Evolutionary conservation across 2,888 invertebrate species (phyloP).

Genomic region (Pammene fasciana): DNA sequence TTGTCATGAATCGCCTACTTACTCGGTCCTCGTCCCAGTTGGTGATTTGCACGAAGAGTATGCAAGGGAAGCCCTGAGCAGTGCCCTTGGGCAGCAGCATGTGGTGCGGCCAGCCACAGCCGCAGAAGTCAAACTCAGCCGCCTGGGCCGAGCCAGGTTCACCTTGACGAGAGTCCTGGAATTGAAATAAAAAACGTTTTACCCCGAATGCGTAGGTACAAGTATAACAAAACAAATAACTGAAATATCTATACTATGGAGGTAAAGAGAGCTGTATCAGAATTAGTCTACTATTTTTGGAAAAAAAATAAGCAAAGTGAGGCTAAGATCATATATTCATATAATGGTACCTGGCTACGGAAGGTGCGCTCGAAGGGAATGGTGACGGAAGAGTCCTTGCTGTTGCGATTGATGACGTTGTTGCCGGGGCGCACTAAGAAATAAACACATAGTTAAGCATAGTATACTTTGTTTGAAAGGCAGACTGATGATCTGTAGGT

Average conservation of each 20-base stretch:
- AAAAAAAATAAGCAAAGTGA: too few species aligned
- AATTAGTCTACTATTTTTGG: too few species aligned
- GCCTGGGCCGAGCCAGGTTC: conserved; percentile 76
- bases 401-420: conserved; percentile 86
- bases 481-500: background rate
- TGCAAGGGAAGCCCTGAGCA: conserved; percentile 85
- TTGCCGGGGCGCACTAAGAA: conserved; percentile 85
- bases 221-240: too few species aligned
- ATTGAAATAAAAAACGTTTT: background rate
- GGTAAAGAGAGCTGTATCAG: too few species aligned
- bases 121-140: conserved; percentile 90
- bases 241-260: too few species aligned
- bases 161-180: conserved; percentile 78
- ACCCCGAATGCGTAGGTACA: background rate
- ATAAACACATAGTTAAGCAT: background rate
- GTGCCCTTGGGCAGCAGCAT: conserved; percentile 90
- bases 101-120: conserved; percentile 95
- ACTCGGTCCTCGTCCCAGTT: conserved; percentile 83
- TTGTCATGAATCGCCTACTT: background rate
- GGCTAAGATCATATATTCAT: too few species aligned
- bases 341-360: conserved; percentile 81
- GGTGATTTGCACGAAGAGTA: conserved; percentile 91
- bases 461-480: background rate
- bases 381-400: conserved; percentile 89
- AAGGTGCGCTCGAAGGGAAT: conserved; percentile 93